phyloP scores from a whole-genome alignment of 2,797 vertebrate genomes.

The Amphiprion clarkii region DNA sequence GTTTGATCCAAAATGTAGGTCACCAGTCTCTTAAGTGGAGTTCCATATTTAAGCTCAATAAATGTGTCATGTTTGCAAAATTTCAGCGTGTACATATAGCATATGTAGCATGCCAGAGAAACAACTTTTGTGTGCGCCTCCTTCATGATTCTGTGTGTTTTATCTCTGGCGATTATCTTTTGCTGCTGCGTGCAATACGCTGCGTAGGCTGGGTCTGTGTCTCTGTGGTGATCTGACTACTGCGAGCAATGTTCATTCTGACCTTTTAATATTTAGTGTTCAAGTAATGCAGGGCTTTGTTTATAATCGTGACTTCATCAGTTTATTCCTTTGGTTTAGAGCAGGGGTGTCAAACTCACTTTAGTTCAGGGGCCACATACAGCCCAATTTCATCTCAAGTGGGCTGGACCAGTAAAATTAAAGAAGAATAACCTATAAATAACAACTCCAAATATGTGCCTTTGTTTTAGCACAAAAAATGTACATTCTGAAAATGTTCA shows the following conservation, averaged over 20 bases:
- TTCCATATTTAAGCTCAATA: conserved; percentile 3
- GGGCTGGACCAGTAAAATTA: no score
- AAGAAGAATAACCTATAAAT: no score
- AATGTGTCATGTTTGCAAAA: conserved; percentile 9
- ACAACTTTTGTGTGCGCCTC: neutral
- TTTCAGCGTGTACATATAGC: neutral
- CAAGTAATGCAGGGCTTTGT: conserved; percentile 15
- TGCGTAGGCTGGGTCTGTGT: conserved; percentile 19
- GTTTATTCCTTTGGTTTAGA: neutral
- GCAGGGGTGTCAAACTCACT: no score
- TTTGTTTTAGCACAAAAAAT: no score
- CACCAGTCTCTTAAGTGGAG: neutral
- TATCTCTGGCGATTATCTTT: conserved; percentile 15
- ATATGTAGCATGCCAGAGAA: neutral
- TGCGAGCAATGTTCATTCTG: conserved; percentile 12
- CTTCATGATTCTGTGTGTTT: conserved; percentile 9
- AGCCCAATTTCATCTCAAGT: no score
- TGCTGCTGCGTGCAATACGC: conserved; percentile 18
- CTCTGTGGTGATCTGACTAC: conserved; percentile 24
- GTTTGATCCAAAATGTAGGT: conserved; percentile 24
- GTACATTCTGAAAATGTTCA: no score
- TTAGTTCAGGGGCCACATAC: no score
- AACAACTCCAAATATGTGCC: no score
- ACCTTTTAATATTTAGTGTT: conserved; percentile 24
- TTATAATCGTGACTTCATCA: conserved; percentile 2